Percentiles rank a stretch among this genome's conserved stretches.
phyloP scores from a whole-genome alignment of 1,140 invertebrate genomes.

The Bombus fervidus region DNA sequence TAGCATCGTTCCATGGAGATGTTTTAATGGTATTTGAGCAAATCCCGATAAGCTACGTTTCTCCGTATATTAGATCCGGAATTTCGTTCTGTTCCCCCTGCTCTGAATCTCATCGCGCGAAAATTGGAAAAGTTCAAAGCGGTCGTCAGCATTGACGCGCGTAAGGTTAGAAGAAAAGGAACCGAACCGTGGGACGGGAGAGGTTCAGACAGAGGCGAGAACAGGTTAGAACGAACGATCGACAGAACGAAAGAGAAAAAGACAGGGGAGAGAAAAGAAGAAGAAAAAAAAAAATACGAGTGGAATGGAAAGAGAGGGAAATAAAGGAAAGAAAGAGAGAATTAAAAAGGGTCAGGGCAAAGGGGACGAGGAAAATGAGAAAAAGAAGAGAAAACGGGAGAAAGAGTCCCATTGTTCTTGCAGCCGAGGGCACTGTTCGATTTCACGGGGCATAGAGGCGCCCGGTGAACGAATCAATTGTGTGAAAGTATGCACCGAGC shows the following conservation, averaged over 20 bases:
- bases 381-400: conserved; percentile 18
- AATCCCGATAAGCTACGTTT: conserved; percentile 48
- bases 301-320: conserved; percentile 10
- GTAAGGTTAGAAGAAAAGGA: conserved; percentile 42
- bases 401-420: conserved; percentile 51
- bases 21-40: conserved; percentile 24
- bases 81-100: conserved; percentile 44
- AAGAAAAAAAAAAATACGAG: not conserved
- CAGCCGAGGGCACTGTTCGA: conserved; percentile 57
- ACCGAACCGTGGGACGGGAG: not conserved
- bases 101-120: conserved; percentile 62
- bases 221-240: conserved; percentile 26
- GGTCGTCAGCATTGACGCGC: conserved; percentile 31
- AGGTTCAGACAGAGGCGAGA: conserved; percentile 2
- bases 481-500: conserved; percentile 53
- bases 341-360: not conserved
- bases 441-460: conserved; percentile 54
- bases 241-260: not conserved
- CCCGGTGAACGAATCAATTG: conserved; percentile 60
- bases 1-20: not conserved
- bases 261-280: not conserved
- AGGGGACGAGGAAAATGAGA: not conserved
- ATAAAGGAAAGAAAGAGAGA: not conserved
- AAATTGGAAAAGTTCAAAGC: conserved; percentile 72
- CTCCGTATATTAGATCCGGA: conserved; percentile 53